Percentiles rank a stretch among this genome's conserved stretches.
These are phyloP conservation scores for Aphaenogaster ashmeadi DNA, from an alignment of 1,140 invertebrate genomes.

Conservation along the genomic window DNA sequence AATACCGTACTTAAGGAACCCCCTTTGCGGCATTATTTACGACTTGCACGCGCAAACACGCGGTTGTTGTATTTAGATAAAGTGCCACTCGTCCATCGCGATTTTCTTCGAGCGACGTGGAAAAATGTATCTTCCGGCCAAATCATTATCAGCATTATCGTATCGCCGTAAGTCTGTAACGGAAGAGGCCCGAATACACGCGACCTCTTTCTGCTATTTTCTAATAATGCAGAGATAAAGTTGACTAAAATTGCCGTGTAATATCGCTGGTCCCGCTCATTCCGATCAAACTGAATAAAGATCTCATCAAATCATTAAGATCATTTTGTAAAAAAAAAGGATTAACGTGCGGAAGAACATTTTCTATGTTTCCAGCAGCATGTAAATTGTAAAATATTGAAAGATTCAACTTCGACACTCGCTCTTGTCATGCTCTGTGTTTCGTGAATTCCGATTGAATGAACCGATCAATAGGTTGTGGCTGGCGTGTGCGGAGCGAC, in stretches of 20 bases:
- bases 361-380: neutral
- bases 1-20: slow-evolving; percentile 38
- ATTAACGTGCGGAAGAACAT: neutral
- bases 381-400: slow-evolving; percentile 27
- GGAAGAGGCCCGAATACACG: neutral
- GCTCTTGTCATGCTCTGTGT: slow-evolving; percentile 14
- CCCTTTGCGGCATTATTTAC: slow-evolving; percentile 46
- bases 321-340: neutral
- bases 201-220: neutral
- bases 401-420: slow-evolving; percentile 19
- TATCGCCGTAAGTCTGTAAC: neutral
- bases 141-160: neutral
- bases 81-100: slow-evolving; percentile 29
- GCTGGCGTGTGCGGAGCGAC: slow-evolving; percentile 29
- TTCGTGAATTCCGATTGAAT: slow-evolving; percentile 69
- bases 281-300: neutral
- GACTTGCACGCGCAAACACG: slow-evolving; percentile 21
- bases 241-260: neutral
- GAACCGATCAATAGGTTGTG: slow-evolving; percentile 59
- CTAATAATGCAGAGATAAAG: neutral
- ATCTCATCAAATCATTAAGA: neutral
- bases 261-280: neutral
- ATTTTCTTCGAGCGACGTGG: neutral
- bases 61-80: slow-evolving; percentile 53
- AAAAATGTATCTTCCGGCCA: neutral